A percentile compares a stretch with the other conserved stretches of the same genome.
phyloP scores from a whole-genome alignment of 2,797 vertebrate species.

The Anguilla pacifica region DNA sequence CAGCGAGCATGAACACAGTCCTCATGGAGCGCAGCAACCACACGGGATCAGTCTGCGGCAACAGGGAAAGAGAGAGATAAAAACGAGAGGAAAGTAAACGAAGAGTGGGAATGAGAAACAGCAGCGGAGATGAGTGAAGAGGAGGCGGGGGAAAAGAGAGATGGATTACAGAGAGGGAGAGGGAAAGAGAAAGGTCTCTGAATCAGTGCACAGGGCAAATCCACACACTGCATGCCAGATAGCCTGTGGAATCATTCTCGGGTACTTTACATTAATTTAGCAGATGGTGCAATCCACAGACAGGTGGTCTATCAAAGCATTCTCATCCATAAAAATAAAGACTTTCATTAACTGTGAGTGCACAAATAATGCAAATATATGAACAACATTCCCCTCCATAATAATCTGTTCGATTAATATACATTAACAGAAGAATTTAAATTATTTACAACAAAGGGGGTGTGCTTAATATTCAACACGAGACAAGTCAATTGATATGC shows the following conservation, averaged over 20 bases:
- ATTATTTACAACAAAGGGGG: not conserved
- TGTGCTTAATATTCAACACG: not conserved
- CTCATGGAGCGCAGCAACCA: no score
- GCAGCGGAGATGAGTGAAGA: not conserved
- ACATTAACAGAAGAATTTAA: not conserved
- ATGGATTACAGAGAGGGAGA: not conserved
- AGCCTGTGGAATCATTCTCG: not conserved
- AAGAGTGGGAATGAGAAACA: not conserved
- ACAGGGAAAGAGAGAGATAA: not conserved
- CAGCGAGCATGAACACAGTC: not conserved
- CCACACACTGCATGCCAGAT: not conserved
- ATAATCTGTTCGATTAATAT: not conserved
- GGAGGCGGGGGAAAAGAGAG: not conserved
- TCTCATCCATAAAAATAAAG: not conserved
- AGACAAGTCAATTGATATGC: not conserved
- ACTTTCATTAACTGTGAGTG: not conserved
- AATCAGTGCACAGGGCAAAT: not conserved
- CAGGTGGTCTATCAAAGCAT: not conserved
- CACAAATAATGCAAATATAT: not conserved
- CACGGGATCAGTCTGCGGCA: not conserved
- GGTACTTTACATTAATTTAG: not conserved
- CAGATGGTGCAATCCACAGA: not conserved
- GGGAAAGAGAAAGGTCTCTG: not conserved
- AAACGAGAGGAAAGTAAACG: not conserved
- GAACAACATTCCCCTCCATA: not conserved